Base-by-base conservation (phyloP, 2,113 vertebrate genomes). In the Muntiacus reevesi region DNA sequence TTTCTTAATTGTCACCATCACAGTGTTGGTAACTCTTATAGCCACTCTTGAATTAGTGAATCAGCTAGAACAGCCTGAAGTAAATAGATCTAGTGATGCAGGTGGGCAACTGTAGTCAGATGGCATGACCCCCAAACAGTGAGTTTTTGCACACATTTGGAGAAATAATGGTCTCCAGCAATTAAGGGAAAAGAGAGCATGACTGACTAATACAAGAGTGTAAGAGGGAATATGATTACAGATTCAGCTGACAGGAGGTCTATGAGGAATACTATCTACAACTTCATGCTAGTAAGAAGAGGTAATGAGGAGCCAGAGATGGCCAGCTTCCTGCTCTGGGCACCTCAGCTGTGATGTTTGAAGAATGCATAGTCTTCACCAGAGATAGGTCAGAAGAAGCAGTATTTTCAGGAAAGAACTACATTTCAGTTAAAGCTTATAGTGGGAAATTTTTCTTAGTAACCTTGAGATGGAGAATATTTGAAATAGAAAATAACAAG, bases 381-480 rank as follows among this genome's bases (percentile, higher is more conserved):
- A 60, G 47, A 94, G 28, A 87, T 9, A 27, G 16, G 15, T 60
- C 28, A 28, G 74, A 64, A 84, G 95, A 94, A 86, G 27, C 23
- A 90, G 5, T 95, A 36, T 98, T 94, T 91, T 94, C 64, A 93
- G 57, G 40, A 71, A 84, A 95, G 59, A 96, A 62, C 59, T 79
- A 27, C 50, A 90, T 94, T 89, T 89, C 79, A 50, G 1, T 87
- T 57, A 74, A 57, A 95, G 67, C 10, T 43, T 57, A 8, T 21
- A 82, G 28, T 15, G 47, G 36, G 43, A n/a, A 7, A 50, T 45
- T 54, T 54, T 89, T 93, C 71, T 76, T 86, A 83, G 82, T 90
- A 93, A 55, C 90, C 50, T 59, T 82, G 86, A 87, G 43, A 21
- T 76, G 12, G 92, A 83, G 64, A 67, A 25, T 85, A 78, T 91